Conservation (phyloP, 37 sponge, comb jelly and placozoan species). For the Mnemiopsis leidyi region DNA sequence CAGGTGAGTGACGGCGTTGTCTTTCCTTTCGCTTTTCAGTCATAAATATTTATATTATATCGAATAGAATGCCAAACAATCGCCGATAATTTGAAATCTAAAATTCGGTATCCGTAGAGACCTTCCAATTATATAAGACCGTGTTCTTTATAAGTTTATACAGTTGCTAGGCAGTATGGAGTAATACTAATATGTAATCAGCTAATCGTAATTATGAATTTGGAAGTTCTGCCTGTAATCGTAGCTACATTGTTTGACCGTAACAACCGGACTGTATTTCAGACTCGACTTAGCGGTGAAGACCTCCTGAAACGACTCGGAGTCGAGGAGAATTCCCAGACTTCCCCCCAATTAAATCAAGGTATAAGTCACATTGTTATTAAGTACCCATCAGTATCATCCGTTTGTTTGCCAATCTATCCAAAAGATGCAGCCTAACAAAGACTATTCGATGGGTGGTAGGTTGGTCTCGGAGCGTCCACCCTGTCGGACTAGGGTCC, state of each 20-base stretch:
- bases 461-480: neutral
- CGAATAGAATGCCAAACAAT: no score
- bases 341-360: neutral
- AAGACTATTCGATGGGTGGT: neutral
- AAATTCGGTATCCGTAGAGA: neutral
- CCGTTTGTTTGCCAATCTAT: neutral
- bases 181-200: neutral
- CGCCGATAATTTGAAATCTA: neutral
- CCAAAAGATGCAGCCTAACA: neutral
- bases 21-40: neutral
- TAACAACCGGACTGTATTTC: neutral
- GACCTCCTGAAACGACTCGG: conserved; percentile 18
- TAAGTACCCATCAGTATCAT: neutral
- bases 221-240: neutral
- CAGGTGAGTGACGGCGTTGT: neutral
- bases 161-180: neutral
- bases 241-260: neutral
- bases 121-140: neutral
- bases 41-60: no score
- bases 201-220: neutral
- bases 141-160: neutral
- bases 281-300: neutral
- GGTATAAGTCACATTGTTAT: neutral
- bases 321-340: neutral
- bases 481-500: neutral